phyloP scores from a whole-genome alignment of 2,888 invertebrate species.

The Psylliodes chrysocephalus region DNA sequence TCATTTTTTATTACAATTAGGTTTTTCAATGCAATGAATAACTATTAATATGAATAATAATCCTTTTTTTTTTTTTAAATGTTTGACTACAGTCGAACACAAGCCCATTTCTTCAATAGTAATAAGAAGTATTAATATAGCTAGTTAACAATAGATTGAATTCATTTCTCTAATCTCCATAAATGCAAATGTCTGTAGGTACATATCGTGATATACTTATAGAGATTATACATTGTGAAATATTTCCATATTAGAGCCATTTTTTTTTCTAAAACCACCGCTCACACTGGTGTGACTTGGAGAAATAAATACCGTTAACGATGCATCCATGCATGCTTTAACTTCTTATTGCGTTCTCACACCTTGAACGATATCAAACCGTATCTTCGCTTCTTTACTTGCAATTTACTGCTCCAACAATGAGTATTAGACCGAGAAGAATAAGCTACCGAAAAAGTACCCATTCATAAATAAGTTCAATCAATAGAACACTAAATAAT shows the following conservation, averaged over 20 bases:
- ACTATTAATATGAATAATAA: too few species aligned
- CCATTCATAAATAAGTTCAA: slow-evolving; percentile 46
- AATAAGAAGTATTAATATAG: too few species aligned
- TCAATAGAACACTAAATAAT: slow-evolving; percentile 21
- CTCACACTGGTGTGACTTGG: slow-evolving; percentile 23
- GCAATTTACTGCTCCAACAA: slow-evolving; percentile 49
- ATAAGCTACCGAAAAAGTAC: slow-evolving; percentile 45
- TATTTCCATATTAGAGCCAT: slow-evolving; percentile 14
- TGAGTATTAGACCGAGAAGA: slow-evolving; percentile 52
- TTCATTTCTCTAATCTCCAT: too few species aligned
- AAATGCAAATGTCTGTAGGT: too few species aligned
- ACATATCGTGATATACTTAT: not conserved
- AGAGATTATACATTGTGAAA: not conserved
- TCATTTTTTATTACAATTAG: too few species aligned
- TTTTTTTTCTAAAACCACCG: slow-evolving; percentile 4
- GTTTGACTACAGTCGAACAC: too few species aligned
- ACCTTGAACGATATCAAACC: slow-evolving; percentile 55
- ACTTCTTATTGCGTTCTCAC: slow-evolving; percentile 57
- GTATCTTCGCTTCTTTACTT: slow-evolving; percentile 51
- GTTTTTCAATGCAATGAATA: too few species aligned
- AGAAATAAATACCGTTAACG: slow-evolving; percentile 50
- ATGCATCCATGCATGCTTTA: slow-evolving; percentile 56
- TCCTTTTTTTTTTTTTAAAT: too few species aligned
- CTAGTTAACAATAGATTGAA: too few species aligned
- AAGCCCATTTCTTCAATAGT: too few species aligned